Conservation (phyloP, 2,113 vertebrate species). For the Myiopsitta monachus region DNA sequence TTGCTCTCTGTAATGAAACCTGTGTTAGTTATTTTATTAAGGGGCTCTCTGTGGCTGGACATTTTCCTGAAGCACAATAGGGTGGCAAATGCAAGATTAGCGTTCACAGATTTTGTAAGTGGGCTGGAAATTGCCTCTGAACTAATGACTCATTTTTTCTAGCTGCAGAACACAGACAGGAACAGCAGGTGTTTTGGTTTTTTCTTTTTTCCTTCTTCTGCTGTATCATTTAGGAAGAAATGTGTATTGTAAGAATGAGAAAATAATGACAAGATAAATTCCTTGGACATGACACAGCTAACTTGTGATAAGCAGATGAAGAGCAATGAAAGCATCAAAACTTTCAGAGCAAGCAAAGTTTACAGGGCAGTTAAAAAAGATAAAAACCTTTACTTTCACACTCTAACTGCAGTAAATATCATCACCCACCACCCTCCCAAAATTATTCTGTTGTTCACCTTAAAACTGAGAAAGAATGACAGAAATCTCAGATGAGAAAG, state of each 20-base stretch:
- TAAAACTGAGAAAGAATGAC: background rate
- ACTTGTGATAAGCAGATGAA: conserved; percentile 23
- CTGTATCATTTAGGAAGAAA: conserved; percentile 25
- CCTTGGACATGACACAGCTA: conserved; percentile 8
- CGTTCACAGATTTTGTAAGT: conserved; percentile 29
- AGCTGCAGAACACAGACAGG: conserved; percentile 13
- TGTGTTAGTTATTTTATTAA: background rate
- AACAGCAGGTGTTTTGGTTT: conserved; percentile 59
- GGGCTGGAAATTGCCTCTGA: conserved; percentile 38
- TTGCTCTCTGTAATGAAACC: background rate
- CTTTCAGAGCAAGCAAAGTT: background rate
- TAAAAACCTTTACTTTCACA: background rate
- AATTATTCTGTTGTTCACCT: background rate
- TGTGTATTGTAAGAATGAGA: background rate
- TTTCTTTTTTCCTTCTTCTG: conserved; percentile 16
- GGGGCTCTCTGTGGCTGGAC: background rate
- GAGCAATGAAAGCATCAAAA: background rate
- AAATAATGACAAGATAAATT: conserved; percentile 56
- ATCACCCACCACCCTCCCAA: background rate
- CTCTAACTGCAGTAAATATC: background rate
- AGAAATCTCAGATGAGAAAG: background rate
- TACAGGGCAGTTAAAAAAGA: background rate
- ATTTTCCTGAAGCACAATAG: background rate
- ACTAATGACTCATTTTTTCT: conserved; percentile 63
- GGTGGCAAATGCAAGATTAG: background rate